These are phyloP conservation scores for Meles meles DNA, from an alignment of 2,113 vertebrate species.

Conservation along the genomic window DNA sequence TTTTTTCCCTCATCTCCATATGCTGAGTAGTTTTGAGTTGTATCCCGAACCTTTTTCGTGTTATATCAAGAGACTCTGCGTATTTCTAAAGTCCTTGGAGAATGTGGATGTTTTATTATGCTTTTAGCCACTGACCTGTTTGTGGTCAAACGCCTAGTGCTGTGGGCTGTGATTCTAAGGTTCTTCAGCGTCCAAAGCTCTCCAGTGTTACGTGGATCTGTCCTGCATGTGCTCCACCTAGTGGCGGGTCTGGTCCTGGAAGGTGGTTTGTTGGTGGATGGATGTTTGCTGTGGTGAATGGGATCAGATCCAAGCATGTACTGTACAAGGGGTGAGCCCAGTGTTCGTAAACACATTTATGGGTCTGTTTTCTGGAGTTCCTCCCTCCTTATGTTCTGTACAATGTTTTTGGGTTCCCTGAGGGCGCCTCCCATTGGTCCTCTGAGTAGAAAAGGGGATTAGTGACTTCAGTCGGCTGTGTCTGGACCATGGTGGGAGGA, in stretches of 20 bases:
- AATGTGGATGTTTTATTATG: background rate
- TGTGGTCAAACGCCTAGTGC: background rate
- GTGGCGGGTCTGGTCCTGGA: background rate
- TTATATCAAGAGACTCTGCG: background rate
- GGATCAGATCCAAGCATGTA: background rate
- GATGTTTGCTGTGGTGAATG: background rate
- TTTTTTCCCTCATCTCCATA: background rate
- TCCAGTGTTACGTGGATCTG: too few species aligned
- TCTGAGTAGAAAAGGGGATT: background rate
- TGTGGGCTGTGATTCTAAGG: background rate
- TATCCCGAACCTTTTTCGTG: background rate
- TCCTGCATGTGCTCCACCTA: background rate
- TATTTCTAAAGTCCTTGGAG: background rate
- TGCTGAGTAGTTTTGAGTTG: background rate
- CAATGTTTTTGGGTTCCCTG: background rate
- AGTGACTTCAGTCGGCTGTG: background rate
- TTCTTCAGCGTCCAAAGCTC: background rate
- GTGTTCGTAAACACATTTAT: too few species aligned
- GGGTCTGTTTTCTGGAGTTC: background rate
- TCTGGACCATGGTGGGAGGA: background rate
- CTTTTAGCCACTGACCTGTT: background rate
- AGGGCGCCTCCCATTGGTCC: background rate
- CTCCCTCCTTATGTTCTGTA: background rate
- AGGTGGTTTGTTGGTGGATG: too few species aligned
- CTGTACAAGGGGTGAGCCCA: accelerated